phyloP scores from a whole-genome alignment of 2,888 invertebrate genomes.

The Heteromyza rotundicornis region DNA sequence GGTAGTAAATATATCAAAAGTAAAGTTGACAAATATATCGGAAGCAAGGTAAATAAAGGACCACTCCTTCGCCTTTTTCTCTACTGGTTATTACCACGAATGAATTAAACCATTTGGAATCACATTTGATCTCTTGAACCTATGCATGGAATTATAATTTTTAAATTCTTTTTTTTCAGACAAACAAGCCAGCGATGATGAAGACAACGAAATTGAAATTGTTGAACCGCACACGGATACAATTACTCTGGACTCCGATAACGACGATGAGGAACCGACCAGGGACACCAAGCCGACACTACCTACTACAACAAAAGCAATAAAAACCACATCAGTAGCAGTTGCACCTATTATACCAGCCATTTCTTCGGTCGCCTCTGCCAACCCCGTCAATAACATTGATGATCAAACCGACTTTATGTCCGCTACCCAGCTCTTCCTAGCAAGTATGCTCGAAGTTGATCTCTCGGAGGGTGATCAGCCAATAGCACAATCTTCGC shows the following conservation, averaged over 20 bases:
- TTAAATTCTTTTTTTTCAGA: too few relatives aligned
- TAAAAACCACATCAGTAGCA: constrained; percentile 18
- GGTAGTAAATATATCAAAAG: too few relatives aligned
- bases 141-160: too few relatives aligned
- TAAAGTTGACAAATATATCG: too few relatives aligned
- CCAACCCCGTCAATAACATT: not conserved
- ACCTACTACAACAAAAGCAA: not conserved
- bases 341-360: not conserved
- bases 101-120: too few relatives aligned
- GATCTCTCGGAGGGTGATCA: constrained; percentile 46
- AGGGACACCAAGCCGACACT: not conserved
- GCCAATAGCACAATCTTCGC: constrained; percentile 16
- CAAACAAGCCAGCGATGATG: constrained; percentile 60
- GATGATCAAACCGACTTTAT: constrained; percentile 29
- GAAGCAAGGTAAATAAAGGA: too few relatives aligned
- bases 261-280: constrained; percentile 48
- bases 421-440: constrained; percentile 44
- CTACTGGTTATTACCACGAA: too few relatives aligned
- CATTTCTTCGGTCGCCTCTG: constrained; percentile 31
- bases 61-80: too few relatives aligned
- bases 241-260: constrained; percentile 60
- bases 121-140: too few relatives aligned
- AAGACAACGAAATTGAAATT: constrained; percentile 62
- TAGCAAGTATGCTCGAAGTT: constrained; percentile 59
- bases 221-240: constrained; percentile 61